Base-by-base conservation (phyloP, 2,888 invertebrate species). In the Phragmatobia fuliginosa region DNA sequence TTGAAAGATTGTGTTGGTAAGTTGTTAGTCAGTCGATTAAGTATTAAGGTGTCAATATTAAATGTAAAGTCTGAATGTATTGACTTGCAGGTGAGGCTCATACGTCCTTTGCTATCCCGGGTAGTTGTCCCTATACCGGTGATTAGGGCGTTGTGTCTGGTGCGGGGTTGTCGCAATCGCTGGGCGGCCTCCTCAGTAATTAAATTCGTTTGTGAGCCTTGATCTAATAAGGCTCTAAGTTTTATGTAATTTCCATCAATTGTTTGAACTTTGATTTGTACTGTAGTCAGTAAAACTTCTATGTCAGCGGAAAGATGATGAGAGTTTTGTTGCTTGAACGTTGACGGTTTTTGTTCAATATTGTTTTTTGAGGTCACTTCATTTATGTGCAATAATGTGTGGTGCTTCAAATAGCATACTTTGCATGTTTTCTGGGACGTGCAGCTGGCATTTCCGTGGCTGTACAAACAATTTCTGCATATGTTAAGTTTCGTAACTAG, bases 381-480 rank as follows among this genome's bases (percentile, higher is more conserved):
- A 49, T 21, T n/a, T n/a, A 49, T 38, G 52, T 72, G 72, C n/a
- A 72, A 63, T 2, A 72, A 58, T 5, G 68, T 63, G 32, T 72
- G 72, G 59, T 68, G 72, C 28, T 52, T 72, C 14, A 21, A 33
- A 38, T 71, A 58, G 21, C 68, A 71, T 45, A 31, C 28, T 28
- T 60, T 52, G 5, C 71, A 71, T 16, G 58, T 62, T 68, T 68
- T 71, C 1, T 36, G 11, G 6, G 64, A 72, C 21, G 45, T 45
- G n/a, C 64, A 67, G 6, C 16, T 14, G 11, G 31, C 21, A 21
- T 41, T n/a, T 3, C 38, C 56, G 33, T 65, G 69, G 11, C 36
- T 56, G 18, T 49, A 69, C 16, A 67, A 58, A 33, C 66, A 68
- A 21, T 72, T 68, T 71, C 65, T 71, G 62, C 71, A 71, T n/a